Base-by-base conservation (phyloP, 2,797 vertebrate species). In the Loriculus beryllinus region DNA sequence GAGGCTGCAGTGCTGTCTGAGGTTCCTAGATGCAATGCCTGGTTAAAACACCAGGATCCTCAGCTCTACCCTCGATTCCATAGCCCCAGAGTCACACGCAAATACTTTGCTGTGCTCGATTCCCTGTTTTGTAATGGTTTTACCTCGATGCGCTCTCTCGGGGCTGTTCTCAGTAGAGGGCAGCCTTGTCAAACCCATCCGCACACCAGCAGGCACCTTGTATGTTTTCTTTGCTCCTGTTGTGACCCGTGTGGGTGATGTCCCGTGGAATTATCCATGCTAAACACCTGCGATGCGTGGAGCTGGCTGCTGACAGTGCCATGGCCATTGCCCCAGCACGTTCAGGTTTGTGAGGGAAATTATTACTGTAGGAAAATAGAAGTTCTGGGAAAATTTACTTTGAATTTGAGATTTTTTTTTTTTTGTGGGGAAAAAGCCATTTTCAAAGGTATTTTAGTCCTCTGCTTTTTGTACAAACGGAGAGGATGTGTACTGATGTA, bases 121-220 rank as follows among this genome's bases (percentile, higher is more conserved):
- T 82, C 54, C 72, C 18, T 57, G 29, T 0, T 71, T 71, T 62
- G 5, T 18, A 2, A 6, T 22, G 52, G 82, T 54, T 79, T 65
- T 10, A 3, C 33, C 12, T 57, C 7, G 6, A 16, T 57, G 40
- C 70, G 45, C 18, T 83, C 19, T 80, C 21, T 63, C 18, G 1
- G 39, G 47, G 64, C 33, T 82, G 51, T 64, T 91, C 54, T 92
- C 95, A 89, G 81, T 79, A 97, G 96, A 95, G 94, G 96, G 96
- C 96, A 96, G 84, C 90, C 78, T 94, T 92, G 70, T 86, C 94
- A 90, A 92, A 83, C 39, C 28, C 62, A 87, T 52, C 28, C 2
- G 0, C 14, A 1, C 14, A 10, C 8, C 43, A 62, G 74, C 8
- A 2, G 25, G 16, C 14, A 35, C 2, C 1, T 4, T 40, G 1